Evolutionary conservation across 2,797 vertebrate species (phyloP).

Genomic region (Poeciliopsis presidionis): DNA sequence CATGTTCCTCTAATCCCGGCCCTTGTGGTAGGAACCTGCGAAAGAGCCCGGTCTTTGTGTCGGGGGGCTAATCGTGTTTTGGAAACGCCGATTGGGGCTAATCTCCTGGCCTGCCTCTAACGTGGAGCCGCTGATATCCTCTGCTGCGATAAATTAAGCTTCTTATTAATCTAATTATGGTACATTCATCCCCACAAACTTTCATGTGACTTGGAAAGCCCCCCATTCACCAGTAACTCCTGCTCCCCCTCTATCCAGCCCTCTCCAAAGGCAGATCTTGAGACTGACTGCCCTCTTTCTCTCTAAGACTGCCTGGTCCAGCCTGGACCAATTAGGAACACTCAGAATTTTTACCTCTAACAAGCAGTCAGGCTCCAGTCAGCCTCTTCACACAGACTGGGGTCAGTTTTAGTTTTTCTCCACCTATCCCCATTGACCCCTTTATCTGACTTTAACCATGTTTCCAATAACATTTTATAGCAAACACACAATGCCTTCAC

Average conservation of each 20-base stretch:
- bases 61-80: slow-evolving; percentile 95
- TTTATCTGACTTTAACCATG: slow-evolving; percentile 29
- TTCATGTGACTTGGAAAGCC: slow-evolving; percentile 98
- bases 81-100: slow-evolving; percentile 91
- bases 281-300: slow-evolving; percentile 73
- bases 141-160: slow-evolving; percentile 99
- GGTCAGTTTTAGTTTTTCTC: slow-evolving; percentile 53
- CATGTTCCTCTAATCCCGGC: slow-evolving; percentile 80
- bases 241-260: slow-evolving; percentile 75
- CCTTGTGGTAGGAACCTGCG: slow-evolving; percentile 87
- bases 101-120: slow-evolving; percentile 95
- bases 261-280: slow-evolving; percentile 64
- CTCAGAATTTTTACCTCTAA: slow-evolving; percentile 90
- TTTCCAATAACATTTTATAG: slow-evolving; percentile 10
- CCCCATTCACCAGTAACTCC: slow-evolving; percentile 88
- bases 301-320: slow-evolving; percentile 86
- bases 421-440: slow-evolving; percentile 1
- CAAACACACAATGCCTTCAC: neutral
- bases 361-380: slow-evolving; percentile 86
- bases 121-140: slow-evolving; percentile 97
- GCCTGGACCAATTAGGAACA: slow-evolving; percentile 94
- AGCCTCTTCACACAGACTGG: slow-evolving; percentile 61
- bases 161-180: slow-evolving; percentile 99
- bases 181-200: slow-evolving; percentile 97
- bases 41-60: slow-evolving; percentile 87